Percentiles rank a stretch among this genome's conserved stretches.
These are phyloP conservation scores for Pseudochirops cupreus DNA, from an alignment of 2,797 vertebrate species.

Conservation along the genomic window DNA sequence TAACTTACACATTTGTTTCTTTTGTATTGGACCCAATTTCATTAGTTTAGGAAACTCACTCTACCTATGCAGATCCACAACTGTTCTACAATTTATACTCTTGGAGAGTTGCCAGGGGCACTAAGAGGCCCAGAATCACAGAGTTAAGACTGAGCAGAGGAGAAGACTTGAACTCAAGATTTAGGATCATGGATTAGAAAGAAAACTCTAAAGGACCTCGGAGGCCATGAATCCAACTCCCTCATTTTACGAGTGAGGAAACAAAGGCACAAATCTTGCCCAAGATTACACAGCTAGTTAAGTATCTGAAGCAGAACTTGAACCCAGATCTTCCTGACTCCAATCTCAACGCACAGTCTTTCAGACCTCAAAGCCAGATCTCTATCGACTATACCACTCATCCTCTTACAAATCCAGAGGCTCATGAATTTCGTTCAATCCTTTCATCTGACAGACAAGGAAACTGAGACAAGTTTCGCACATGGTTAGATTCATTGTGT, in stretches of 20 bases:
- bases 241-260: neutral
- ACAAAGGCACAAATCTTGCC: neutral
- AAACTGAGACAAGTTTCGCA: neutral
- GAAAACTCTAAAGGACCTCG: neutral
- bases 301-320: neutral
- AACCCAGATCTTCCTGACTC: neutral
- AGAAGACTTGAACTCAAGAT: neutral
- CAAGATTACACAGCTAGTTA: neutral
- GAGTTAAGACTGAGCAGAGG: neutral
- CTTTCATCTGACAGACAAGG: neutral
- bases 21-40: neutral
- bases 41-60: neutral
- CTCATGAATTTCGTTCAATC: neutral
- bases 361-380: neutral
- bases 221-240: neutral
- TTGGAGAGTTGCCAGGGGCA: neutral
- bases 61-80: neutral
- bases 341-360: neutral
- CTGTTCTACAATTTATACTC: neutral
- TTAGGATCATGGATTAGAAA: neutral
- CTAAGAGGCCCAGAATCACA: neutral
- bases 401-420: neutral
- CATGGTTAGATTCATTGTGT: neutral
- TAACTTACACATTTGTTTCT: neutral
- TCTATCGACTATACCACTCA: neutral